Evolutionary conservation across 2,797 vertebrate species (phyloP).

Genomic region (Salmo trutta): DNA sequence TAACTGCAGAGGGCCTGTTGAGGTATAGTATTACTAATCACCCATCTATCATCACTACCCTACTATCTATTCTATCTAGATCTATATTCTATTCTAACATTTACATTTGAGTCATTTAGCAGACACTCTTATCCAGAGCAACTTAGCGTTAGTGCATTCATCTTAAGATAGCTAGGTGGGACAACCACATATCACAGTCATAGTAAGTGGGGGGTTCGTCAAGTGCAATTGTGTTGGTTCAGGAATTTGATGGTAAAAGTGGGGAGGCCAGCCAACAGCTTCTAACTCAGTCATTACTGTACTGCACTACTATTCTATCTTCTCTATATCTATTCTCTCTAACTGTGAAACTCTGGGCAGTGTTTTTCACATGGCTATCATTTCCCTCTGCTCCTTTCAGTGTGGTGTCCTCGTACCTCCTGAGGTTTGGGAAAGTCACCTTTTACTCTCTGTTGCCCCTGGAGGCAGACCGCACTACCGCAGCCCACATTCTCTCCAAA

Average conservation of each 20-base stretch:
- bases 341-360: neutral
- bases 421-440: slow-evolving; percentile 54
- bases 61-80: neutral
- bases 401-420: slow-evolving; percentile 52
- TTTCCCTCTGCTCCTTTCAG: slow-evolving; percentile 46
- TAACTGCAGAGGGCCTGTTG: slow-evolving; percentile 52
- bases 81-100: neutral
- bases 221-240: too few species aligned
- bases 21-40: slow-evolving; percentile 59
- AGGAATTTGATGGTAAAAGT: too few species aligned
- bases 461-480: slow-evolving; percentile 63
- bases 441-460: slow-evolving; percentile 75
- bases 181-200: too few species aligned
- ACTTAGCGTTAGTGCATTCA: too few species aligned
- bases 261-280: too few species aligned
- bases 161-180: too few species aligned
- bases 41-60: neutral
- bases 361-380: neutral
- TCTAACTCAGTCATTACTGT: too few species aligned
- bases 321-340: neutral
- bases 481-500: slow-evolving; percentile 69
- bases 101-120: neutral
- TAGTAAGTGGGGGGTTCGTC: neutral
- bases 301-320: too few species aligned
- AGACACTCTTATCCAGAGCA: too few species aligned